Percentiles rank a stretch among this genome's conserved stretches.
These are phyloP conservation scores for Geopemphigus sp. DNA, from an alignment of 1,140 invertebrate genomes.

Conservation along the genomic window DNA sequence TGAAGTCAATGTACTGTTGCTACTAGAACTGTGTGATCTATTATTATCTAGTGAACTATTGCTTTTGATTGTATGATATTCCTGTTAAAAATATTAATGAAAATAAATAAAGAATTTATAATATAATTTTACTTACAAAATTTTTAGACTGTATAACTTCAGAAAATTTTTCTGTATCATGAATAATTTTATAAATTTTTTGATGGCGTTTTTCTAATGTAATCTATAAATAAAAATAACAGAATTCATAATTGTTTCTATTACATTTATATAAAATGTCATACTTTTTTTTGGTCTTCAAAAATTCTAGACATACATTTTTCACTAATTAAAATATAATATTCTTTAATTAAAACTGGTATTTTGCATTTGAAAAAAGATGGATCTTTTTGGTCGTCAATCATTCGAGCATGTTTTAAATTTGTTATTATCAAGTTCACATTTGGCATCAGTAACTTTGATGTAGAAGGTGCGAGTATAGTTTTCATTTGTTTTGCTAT, in stretches of 20 bases:
- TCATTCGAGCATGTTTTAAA: constrained; percentile 39
- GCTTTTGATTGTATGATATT: constrained; percentile 28
- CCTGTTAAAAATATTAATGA: constrained; percentile 15
- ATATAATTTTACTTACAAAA: constrained; percentile 29
- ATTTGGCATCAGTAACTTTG: constrained; percentile 31
- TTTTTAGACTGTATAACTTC: neutral
- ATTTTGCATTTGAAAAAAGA: constrained; percentile 34
- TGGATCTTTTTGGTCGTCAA: constrained; percentile 34
- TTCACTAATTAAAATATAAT: constrained; percentile 1
- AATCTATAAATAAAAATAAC: constrained; percentile 3
- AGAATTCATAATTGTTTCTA: neutral
- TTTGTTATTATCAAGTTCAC: constrained; percentile 37
- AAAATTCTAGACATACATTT: constrained; percentile 42
- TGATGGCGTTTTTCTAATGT: constrained; percentile 41
- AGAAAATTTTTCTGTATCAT: constrained; percentile 15
- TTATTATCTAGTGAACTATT: constrained; percentile 3
- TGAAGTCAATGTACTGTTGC: constrained; percentile 41
- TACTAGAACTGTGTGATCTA: constrained; percentile 40
- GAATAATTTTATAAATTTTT: constrained; percentile 38
- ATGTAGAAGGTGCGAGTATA: constrained; percentile 43
- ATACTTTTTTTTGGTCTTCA: constrained; percentile 40
- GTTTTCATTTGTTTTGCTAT: constrained; percentile 43
- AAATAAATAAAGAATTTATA: neutral
- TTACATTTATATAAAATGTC: neutral
- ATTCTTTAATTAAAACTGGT: constrained; percentile 19